Conservation (phyloP, 2,797 vertebrate genomes). For the Numenius phaeopus region DNA sequence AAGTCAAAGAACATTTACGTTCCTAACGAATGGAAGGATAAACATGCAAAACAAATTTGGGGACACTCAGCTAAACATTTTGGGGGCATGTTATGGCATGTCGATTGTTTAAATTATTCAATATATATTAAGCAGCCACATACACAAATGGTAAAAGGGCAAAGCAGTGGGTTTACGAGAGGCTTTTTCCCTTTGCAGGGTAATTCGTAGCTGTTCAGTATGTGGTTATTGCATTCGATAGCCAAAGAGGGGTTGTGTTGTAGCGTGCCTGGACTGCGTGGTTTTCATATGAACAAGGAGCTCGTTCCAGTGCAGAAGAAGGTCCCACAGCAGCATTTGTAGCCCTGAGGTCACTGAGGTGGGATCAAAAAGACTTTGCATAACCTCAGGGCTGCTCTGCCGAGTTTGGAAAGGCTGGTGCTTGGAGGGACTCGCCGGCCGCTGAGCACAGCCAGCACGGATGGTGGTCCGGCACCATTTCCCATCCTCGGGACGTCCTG, state of each 20-base stretch:
- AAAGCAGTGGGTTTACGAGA: not conserved
- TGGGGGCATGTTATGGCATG: not conserved
- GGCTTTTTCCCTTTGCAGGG: not conserved
- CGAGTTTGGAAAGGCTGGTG: not conserved
- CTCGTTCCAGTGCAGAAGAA: not conserved
- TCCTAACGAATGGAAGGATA: slow-evolving; percentile 12
- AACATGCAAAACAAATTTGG: slow-evolving; percentile 16
- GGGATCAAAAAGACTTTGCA: not conserved
- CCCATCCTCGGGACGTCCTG: not conserved
- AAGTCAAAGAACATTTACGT: slow-evolving; percentile 39
- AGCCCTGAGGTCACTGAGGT: not conserved
- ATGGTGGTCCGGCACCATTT: not conserved
- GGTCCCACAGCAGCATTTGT: not conserved
- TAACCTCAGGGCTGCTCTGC: not conserved
- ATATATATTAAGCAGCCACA: not conserved
- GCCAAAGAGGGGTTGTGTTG: not conserved
- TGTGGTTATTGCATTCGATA: not conserved
- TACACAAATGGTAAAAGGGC: not conserved
- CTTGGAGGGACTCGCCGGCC: not conserved
- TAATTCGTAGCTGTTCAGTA: not conserved
- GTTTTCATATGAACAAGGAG: not conserved
- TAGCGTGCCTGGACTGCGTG: not conserved
- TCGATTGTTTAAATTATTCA: not conserved
- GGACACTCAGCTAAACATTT: not conserved
- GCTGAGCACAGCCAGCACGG: not conserved